Percentiles rank a stretch among this genome's conserved stretches.
Evolutionary conservation across 2,797 vertebrate species (phyloP).

Genomic region (Phrynocephalus guinanensis): DNA sequence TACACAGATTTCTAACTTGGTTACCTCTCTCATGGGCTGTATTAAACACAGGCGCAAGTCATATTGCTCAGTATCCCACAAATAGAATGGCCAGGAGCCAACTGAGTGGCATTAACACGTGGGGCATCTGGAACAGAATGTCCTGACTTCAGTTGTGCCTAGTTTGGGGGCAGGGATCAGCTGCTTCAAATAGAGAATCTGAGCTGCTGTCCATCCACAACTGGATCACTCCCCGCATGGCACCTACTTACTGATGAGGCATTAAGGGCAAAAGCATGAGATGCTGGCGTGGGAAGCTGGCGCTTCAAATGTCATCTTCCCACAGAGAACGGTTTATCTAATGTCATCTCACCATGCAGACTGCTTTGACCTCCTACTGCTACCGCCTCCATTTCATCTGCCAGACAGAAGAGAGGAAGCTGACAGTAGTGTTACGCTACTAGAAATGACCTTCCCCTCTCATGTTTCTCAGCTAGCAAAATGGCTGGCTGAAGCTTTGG

Average conservation of each 20-base stretch:
- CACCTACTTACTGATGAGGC: background rate
- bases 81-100: slow-evolving; percentile 52
- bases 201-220: slow-evolving; percentile 25
- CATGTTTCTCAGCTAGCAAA: background rate
- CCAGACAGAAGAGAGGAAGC: background rate
- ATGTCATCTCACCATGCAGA: background rate
- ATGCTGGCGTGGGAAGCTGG: background rate
- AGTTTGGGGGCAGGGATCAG: slow-evolving; percentile 22
- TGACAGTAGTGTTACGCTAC: background rate
- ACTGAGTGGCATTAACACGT: slow-evolving; percentile 27
- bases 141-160: background rate
- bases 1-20: background rate
- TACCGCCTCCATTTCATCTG: background rate
- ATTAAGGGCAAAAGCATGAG: background rate
- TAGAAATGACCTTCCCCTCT: background rate
- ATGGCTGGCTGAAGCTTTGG: background rate
- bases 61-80: background rate
- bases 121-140: slow-evolving; percentile 17
- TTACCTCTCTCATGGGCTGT: background rate
- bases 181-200: background rate
- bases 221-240: background rate
- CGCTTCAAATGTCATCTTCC: background rate
- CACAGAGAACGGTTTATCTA: background rate
- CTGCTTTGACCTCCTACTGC: background rate
- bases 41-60: background rate